Conservation (phyloP, 2,888 invertebrate species). For the Tryphoninae sp. region DNA sequence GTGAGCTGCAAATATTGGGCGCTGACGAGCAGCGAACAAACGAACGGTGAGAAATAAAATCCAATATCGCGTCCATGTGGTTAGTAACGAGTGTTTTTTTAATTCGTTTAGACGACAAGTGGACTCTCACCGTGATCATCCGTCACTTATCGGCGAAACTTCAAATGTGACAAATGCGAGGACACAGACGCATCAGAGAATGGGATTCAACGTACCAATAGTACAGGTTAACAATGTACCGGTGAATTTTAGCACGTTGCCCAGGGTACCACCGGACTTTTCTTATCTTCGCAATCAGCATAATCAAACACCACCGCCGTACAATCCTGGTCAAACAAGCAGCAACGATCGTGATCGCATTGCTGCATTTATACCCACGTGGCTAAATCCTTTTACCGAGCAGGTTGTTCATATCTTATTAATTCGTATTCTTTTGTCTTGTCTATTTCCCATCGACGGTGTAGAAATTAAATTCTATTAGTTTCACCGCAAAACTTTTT, state of each 20-base stretch:
- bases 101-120: too few relatives aligned
- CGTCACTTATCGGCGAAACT: neutral
- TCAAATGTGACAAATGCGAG: neutral
- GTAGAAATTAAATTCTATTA: too few relatives aligned
- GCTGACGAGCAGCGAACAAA: too few relatives aligned
- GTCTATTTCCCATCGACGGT: neutral
- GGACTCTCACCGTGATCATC: too few relatives aligned
- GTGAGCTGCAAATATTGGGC: too few relatives aligned
- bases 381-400: neutral
- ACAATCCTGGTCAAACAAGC: constrained; percentile 33
- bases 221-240: constrained; percentile 86
- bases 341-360: constrained; percentile 39
- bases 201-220: constrained; percentile 81
- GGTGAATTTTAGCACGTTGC: constrained; percentile 74
- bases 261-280: constrained; percentile 25
- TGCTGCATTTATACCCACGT: neutral
- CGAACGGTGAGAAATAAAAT: too few relatives aligned
- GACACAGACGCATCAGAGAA: constrained; percentile 45
- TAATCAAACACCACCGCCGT: constrained; percentile 60
- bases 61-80: too few relatives aligned
- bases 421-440: neutral
- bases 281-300: constrained; percentile 49
- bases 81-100: too few relatives aligned
- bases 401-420: neutral
- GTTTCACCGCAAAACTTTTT: too few relatives aligned